Percentiles rank a stretch among this genome's conserved stretches.
Evolutionary conservation across 2,888 invertebrate species (phyloP).

Genomic region (Himalopsyche tibetana): DNA sequence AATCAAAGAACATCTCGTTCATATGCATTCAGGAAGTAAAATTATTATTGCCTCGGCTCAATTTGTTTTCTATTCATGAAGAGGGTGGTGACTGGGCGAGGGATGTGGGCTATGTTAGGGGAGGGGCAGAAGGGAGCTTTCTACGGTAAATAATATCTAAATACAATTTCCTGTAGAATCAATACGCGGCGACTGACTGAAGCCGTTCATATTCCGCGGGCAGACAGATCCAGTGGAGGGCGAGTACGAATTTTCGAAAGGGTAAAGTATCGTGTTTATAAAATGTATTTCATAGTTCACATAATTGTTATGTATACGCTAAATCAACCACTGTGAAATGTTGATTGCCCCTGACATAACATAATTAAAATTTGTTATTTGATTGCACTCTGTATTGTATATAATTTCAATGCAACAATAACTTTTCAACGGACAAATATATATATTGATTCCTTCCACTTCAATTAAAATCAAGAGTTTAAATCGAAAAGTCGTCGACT

Average conservation of each 20-base stretch:
- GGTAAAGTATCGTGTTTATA: too few species aligned
- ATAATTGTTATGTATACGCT: too few species aligned
- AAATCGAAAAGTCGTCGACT: too few species aligned
- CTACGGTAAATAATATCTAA: slow-evolving; percentile 64
- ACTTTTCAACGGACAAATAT: too few species aligned
- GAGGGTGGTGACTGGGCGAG: neutral
- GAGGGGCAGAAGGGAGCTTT: neutral
- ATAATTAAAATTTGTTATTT: too few species aligned
- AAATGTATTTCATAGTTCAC: too few species aligned
- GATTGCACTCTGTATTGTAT: too few species aligned
- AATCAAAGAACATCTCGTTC: slow-evolving; percentile 48
- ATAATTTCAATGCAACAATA: too few species aligned
- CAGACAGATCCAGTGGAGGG: slow-evolving; percentile 11
- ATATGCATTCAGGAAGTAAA: slow-evolving; percentile 47
- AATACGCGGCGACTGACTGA: slow-evolving; percentile 62
- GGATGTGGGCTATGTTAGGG: neutral
- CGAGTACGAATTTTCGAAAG: neutral
- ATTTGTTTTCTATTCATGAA: slow-evolving; percentile 46
- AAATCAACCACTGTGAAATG: too few species aligned
- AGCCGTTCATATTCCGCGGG: slow-evolving; percentile 10
- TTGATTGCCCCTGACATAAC: too few species aligned
- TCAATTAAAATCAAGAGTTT: too few species aligned
- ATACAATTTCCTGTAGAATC: slow-evolving; percentile 65
- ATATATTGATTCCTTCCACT: too few species aligned
- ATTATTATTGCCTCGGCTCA: slow-evolving; percentile 48